phyloP scores from a whole-genome alignment of 2,888 invertebrate species.

The Perizoma flavofasciatum region DNA sequence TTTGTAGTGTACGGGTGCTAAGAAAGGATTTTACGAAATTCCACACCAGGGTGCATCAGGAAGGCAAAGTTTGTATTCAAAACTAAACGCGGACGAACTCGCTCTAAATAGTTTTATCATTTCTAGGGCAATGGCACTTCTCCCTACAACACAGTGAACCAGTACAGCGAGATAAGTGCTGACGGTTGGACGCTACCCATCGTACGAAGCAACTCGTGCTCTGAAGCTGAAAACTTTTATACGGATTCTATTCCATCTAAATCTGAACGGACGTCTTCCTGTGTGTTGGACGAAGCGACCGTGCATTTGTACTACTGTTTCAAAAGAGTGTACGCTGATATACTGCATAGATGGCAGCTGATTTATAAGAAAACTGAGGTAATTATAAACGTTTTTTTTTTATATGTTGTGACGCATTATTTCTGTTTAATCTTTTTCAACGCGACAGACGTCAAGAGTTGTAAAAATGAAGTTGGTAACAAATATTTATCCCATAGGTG shows the following conservation, averaged over 20 bases:
- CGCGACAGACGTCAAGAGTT: too few relatives aligned
- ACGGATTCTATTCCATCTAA: conserved; percentile 69
- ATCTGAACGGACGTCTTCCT: conserved; percentile 64
- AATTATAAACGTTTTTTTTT: conserved; percentile 13
- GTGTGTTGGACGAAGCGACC: conserved; percentile 74
- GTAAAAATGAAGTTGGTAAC: too few relatives aligned
- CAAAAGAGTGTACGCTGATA: conserved; percentile 94
- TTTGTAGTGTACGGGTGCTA: too few relatives aligned
- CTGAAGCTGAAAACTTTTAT: conserved; percentile 90
- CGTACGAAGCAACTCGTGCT: conserved; percentile 93
- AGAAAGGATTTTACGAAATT: too few relatives aligned
- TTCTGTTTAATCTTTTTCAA: too few relatives aligned
- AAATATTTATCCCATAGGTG: too few relatives aligned
- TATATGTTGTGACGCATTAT: too few relatives aligned
- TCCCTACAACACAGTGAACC: conserved; percentile 95
- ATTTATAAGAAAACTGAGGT: conserved; percentile 91
- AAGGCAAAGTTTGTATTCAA: too few relatives aligned
- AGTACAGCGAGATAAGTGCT: conserved; percentile 87
- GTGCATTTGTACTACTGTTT: conserved; percentile 90
- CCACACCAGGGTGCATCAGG: too few relatives aligned
- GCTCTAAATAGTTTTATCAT: conserved; percentile 5
- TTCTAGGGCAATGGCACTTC: conserved; percentile 87
- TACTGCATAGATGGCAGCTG: conserved; percentile 93
- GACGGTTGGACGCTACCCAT: conserved; percentile 91
- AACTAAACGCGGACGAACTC: too few relatives aligned